Percentiles rank a stretch among this genome's conserved stretches.
phyloP scores from a whole-genome alignment of 2,797 vertebrate species.

The Chromobotia macracanthus region DNA sequence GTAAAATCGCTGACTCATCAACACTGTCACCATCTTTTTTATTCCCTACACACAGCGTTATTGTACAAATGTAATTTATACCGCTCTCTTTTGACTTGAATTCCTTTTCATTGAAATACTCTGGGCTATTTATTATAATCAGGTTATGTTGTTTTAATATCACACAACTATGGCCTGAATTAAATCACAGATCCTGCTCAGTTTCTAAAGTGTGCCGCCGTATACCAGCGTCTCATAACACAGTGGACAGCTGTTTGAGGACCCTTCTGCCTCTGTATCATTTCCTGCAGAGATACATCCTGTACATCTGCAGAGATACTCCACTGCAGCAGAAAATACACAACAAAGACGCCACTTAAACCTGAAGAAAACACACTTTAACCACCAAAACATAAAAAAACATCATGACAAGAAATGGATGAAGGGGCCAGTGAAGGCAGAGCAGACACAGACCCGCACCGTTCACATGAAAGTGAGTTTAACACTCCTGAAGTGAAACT shows the following conservation, averaged over 20 bases:
- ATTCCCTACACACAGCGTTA: background rate
- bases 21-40: too few species aligned
- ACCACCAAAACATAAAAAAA: conserved; percentile 33
- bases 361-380: conserved; percentile 46
- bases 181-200: background rate
- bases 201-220: background rate
- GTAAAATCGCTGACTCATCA: too few species aligned
- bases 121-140: background rate
- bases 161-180: background rate
- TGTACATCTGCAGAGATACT: background rate
- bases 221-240: background rate
- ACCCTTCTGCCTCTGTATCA: background rate
- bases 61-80: background rate
- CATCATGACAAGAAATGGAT: conserved; percentile 47
- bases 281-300: too few species aligned
- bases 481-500: too few species aligned
- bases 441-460: conserved; percentile 23
- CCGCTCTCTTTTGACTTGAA: background rate
- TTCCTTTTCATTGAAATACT: too few species aligned
- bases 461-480: conserved; percentile 30
- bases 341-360: conserved; percentile 47
- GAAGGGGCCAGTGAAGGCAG: conserved; percentile 22
- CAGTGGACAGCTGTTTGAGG: background rate
- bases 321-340: background rate
- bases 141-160: background rate